Conservation (phyloP, 2,888 invertebrate genomes). For the Drosophila barbarae region DNA sequence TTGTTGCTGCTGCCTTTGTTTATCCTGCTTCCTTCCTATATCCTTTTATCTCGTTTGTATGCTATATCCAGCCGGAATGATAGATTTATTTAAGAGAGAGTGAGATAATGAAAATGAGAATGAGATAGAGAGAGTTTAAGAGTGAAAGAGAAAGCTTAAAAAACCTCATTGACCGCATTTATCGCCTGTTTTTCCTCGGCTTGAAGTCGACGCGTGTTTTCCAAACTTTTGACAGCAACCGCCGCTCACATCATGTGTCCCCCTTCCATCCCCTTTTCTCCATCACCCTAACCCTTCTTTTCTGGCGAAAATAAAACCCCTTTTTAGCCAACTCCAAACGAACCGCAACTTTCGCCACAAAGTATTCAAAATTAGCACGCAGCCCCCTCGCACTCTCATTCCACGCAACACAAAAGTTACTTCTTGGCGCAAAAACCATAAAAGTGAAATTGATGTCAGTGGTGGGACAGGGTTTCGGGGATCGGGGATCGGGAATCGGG, state of each 20-base stretch:
- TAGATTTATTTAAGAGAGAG: no score
- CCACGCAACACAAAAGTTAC: conserved; percentile 23
- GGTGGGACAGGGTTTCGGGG: background rate
- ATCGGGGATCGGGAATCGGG: no score
- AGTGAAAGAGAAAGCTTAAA: background rate
- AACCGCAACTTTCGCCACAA: conserved; percentile 42
- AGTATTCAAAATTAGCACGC: conserved; percentile 56
- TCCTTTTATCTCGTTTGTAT: no score
- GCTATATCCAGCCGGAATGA: no score
- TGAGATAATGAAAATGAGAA: background rate
- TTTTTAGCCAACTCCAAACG: conserved; percentile 9
- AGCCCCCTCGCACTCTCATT: conserved; percentile 11
- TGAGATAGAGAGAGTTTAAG: background rate
- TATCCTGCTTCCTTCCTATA: no score
- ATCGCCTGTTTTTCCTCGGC: conserved; percentile 15
- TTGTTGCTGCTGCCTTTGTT: no score
- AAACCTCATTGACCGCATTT: conserved; percentile 18
- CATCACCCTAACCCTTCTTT: no score
- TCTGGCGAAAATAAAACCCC: conserved; percentile 9
- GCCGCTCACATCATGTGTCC: conserved; percentile 11
- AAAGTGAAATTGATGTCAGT: conserved; percentile 47
- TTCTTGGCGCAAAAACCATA: conserved; percentile 42
- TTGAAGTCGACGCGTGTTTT: conserved; percentile 32
- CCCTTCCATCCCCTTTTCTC: background rate
- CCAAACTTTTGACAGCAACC: conserved; percentile 36